phyloP scores from a whole-genome alignment of 2,113 vertebrate species.

The Rhinolophus sinicus region DNA sequence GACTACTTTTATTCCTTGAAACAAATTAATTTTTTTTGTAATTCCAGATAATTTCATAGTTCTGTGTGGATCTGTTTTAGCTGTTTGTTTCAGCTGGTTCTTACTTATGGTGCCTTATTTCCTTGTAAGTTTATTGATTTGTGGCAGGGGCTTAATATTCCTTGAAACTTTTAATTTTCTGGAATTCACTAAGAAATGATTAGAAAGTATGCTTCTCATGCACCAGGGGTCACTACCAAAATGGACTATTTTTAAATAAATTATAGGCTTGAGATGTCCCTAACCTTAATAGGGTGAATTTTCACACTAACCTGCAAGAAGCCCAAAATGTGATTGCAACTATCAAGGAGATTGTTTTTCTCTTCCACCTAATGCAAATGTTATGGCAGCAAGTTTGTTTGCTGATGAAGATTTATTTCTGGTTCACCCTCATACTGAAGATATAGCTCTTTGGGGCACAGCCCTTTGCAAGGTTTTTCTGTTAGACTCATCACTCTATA shows the following conservation, averaged over 20 bases:
- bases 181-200: not conserved
- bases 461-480: not conserved
- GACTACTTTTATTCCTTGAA: not conserved
- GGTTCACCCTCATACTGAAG: not conserved
- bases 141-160: not conserved
- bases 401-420: not conserved
- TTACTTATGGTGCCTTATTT: not conserved
- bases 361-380: not conserved
- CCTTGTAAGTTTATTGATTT: not conserved
- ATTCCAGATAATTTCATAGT: not conserved
- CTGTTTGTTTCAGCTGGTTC: not conserved
- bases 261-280: not conserved
- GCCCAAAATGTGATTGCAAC: not conserved
- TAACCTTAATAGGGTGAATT: not conserved
- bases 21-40: not conserved
- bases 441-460: not conserved
- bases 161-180: not conserved
- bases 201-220: not conserved
- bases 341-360: not conserved
- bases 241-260: not conserved
- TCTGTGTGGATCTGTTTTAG: not conserved
- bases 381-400: not conserved
- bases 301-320: not conserved
- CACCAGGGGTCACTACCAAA: not conserved
- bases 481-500: not conserved